phyloP scores from a whole-genome alignment of 2,888 invertebrate genomes.

The Chymomyza amoena region DNA sequence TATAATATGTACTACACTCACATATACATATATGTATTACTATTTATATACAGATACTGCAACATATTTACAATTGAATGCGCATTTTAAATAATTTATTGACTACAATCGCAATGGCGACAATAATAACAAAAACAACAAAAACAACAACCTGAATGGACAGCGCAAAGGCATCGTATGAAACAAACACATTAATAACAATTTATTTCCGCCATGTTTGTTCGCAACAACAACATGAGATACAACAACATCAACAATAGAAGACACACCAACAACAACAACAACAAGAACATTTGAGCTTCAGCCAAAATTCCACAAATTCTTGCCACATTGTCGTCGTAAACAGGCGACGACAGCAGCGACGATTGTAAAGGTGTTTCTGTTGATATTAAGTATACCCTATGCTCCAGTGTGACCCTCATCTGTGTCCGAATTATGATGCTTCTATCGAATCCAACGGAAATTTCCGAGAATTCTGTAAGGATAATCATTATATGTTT shows the following conservation, averaged over 20 bases:
- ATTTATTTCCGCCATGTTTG: conserved; percentile 56
- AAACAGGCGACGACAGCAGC: not conserved
- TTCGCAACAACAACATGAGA: conserved; percentile 16
- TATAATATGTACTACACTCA: not conserved
- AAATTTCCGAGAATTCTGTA: too few relatives aligned
- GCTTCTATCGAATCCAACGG: too few relatives aligned
- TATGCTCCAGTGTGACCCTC: too few relatives aligned
- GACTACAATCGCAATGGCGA: conserved; percentile 29
- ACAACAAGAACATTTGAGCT: conserved; percentile 11
- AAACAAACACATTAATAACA: conserved; percentile 61
- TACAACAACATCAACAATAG: conserved; percentile 21
- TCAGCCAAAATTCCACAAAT: conserved; percentile 39
- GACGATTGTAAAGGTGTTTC: not conserved
- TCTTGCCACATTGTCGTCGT: conserved; percentile 17
- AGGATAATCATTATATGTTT: too few relatives aligned
- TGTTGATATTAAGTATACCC: not conserved
- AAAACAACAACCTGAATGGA: conserved; percentile 6
- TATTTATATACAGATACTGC: not conserved
- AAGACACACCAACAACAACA: conserved; percentile 9
- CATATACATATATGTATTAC: too few relatives aligned
- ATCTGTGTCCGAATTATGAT: too few relatives aligned
- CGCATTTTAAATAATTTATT: conserved; percentile 57
- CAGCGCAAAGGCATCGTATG: conserved; percentile 27
- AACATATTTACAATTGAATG: conserved; percentile 51
- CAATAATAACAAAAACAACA: not conserved